phyloP scores from a whole-genome alignment of 2,888 invertebrate species.

The Hymenopus coronatus region DNA sequence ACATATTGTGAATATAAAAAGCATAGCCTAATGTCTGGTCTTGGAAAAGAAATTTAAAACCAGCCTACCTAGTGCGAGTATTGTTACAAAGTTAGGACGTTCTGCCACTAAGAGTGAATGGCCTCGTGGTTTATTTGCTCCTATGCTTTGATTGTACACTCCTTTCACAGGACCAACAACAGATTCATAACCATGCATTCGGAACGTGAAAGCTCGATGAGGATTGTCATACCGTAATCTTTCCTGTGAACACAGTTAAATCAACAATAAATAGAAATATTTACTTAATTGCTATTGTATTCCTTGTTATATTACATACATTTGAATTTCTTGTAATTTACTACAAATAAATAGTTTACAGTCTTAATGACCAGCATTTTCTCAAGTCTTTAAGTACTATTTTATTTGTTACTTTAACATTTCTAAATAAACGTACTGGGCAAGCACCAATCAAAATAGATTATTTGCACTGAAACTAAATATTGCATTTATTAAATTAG shows the following conservation, averaged over 20 bases:
- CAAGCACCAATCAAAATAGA: no score
- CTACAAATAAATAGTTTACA: background rate
- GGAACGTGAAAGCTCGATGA: slow-evolving; percentile 87
- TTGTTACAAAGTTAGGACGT: slow-evolving; percentile 87
- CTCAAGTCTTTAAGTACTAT: no score
- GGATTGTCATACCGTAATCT: slow-evolving; percentile 80
- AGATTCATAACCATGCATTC: slow-evolving; percentile 81
- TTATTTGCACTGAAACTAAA: no score
- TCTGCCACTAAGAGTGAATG: slow-evolving; percentile 77
- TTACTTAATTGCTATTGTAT: no score
- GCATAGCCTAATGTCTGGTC: background rate
- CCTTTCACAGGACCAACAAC: slow-evolving; percentile 82
- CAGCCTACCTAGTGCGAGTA: slow-evolving; percentile 66
- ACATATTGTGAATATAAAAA: background rate
- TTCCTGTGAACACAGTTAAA: slow-evolving; percentile 60
- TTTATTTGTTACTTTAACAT: no score
- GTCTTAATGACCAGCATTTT: background rate
- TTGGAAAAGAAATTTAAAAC: background rate
- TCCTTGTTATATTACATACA: background rate
- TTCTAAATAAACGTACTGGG: no score
- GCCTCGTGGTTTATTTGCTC: slow-evolving; percentile 65
- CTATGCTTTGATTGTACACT: slow-evolving; percentile 61
- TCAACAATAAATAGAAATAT: background rate
- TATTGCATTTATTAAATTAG: no score
- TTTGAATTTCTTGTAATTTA: background rate